Base-by-base conservation (phyloP, 2,888 invertebrate species). In the Drosophila histrio region DNA sequence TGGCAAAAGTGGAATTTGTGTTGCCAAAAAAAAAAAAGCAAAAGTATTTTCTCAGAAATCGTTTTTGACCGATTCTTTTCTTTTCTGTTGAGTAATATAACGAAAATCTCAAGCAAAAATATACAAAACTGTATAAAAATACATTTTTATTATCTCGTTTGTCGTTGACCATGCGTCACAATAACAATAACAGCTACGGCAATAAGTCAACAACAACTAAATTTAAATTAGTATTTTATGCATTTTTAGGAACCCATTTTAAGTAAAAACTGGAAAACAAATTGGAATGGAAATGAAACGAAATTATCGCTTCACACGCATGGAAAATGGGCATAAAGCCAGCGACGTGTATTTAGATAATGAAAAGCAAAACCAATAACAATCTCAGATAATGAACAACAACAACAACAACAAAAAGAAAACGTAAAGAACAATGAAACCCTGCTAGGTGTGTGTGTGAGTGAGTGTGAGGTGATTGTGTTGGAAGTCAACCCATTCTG, bases 301-400 rank as follows among this genome's bases (percentile, higher is more conserved):
- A 70, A 72, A 32, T 65, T 60, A 65, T 72, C 57, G 60, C 34
- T 59, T 36, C 36, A 15, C 44, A 61, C 43, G 59, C 54, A 66
- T 30, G 50, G 57, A 50, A 54, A 78, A 81, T 84, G 75, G 79
- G 63, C 58, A 81, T 61, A 74, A 64, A 71, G 44, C 62, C 30
- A 67, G 46, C 79, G 72, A 82, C 85, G 79, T 87, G 82, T 81
- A 79, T 85, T 78, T 72, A 81, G 81, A 87, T 81, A 81, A 76
- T 72, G 72, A 70, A 69, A 75, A 61, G 43, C 53, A 61, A 79
- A 76, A 63, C 41, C 60, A 76, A 71, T 62, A 84, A 72, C 79
- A 67, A 81, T 47, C 46, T 47, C 49, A 68, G 81, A 81, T 87
- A 81, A 75, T 64, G 57, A 70, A 63, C 13, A 24, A 15, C 34